These are phyloP conservation scores for Percina caprodes DNA, from an alignment of 2,113 vertebrate genomes.

Conservation along the genomic window DNA sequence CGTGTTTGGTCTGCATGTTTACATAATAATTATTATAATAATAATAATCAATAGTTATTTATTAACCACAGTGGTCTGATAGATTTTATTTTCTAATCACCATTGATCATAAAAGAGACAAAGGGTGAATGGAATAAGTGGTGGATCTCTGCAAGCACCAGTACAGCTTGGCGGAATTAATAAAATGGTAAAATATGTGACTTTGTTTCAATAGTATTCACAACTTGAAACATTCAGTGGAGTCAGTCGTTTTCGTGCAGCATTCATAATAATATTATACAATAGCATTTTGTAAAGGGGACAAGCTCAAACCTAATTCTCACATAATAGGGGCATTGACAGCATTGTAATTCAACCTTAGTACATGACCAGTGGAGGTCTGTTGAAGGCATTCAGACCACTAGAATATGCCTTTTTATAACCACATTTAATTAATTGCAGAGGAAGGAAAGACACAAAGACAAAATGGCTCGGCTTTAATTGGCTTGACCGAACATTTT, in stretches of 20 bases:
- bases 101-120: slow-evolving; percentile 32
- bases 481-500: slow-evolving; percentile 83
- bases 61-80: not conserved
- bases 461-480: slow-evolving; percentile 82
- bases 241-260: slow-evolving; percentile 76
- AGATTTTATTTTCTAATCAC: slow-evolving; percentile 15
- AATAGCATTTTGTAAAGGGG: slow-evolving; percentile 76
- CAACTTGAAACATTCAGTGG: slow-evolving; percentile 70
- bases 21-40: too few species aligned
- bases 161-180: slow-evolving; percentile 58
- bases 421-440: slow-evolving; percentile 81
- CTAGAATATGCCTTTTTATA: slow-evolving; percentile 81
- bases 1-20: not conserved
- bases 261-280: slow-evolving; percentile 74
- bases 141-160: slow-evolving; percentile 56
- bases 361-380: slow-evolving; percentile 66
- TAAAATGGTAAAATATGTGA: slow-evolving; percentile 67
- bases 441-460: slow-evolving; percentile 77
- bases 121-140: slow-evolving; percentile 40
- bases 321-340: slow-evolving; percentile 80
- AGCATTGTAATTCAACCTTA: slow-evolving; percentile 72
- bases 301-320: slow-evolving; percentile 75
- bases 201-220: slow-evolving; percentile 61
- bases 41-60: too few species aligned
- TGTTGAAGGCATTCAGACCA: slow-evolving; percentile 74